Evolutionary conservation across 2,888 invertebrate genomes (phyloP).

Genomic region (Lepidonotus clava): DNA sequence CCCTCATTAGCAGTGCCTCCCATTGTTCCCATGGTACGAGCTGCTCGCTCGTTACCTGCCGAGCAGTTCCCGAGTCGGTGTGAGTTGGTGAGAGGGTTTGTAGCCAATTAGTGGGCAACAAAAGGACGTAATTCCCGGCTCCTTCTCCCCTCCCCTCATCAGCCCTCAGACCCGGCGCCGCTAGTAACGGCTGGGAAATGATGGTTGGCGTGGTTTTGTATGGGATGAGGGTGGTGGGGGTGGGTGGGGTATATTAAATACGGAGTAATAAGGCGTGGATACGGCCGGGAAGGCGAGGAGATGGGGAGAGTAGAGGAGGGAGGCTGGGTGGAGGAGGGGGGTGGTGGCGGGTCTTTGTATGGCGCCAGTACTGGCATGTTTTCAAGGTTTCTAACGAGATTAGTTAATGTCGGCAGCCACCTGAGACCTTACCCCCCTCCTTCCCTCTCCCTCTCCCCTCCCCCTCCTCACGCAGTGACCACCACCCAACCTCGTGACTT

Average conservation of each 20-base stretch:
- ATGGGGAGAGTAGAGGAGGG: too few species aligned
- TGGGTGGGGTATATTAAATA: slow-evolving; percentile 22
- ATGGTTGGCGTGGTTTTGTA: neutral
- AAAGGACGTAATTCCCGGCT: too few species aligned
- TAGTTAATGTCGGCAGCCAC: slow-evolving; percentile 47
- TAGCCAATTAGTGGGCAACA: too few species aligned
- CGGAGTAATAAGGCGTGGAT: slow-evolving; percentile 23
- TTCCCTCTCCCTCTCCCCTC: neutral
- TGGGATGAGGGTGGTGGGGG: neutral
- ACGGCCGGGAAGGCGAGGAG: neutral
- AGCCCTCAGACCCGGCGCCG: neutral
- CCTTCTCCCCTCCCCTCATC: neutral
- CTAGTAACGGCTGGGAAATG: neutral
- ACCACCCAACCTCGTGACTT: neutral
- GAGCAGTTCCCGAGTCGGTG: neutral
- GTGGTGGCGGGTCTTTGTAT: neutral
- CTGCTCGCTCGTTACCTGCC: too few species aligned
- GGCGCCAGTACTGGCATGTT: slow-evolving; percentile 36
- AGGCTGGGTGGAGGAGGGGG: too few species aligned
- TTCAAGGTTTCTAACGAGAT: slow-evolving; percentile 54
- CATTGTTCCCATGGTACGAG: too few species aligned
- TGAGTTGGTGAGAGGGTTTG: neutral
- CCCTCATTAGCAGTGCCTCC: too few species aligned
- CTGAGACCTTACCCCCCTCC: neutral
- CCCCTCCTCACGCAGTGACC: neutral